Base-by-base conservation (phyloP, 2,888 invertebrate genomes). In the Melitaea athalia region DNA sequence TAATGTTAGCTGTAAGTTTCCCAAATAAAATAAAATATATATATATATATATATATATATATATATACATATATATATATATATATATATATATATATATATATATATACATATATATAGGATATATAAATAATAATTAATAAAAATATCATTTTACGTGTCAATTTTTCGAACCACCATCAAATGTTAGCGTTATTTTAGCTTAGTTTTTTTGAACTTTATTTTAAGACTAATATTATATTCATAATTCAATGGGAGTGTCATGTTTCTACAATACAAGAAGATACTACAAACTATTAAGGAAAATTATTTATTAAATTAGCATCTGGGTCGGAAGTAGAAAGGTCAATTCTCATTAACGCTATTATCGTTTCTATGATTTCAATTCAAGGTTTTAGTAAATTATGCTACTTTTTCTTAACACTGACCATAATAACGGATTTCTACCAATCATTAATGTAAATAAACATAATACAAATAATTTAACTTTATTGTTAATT, bases 291-390 rank as follows among this genome's bases (percentile, higher is more conserved):
- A 52, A 65, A 72, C 49, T 63, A 59, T 64, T 38, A 42, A 75
- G 77, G 77, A 78, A 76, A 76, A 77, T 78, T 50, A 64, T 64
- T 50, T 49, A 50, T 74, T 77, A 79, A 81, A 84, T 85, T 81
- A 81, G 77, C 79, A 88, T 83, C 81, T 88, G 77, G 85, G 85
- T 86, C 89, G 89, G 91, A 89, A 85, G 87, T 84, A 81, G 84
- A 84, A 84, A 90, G 91, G 91, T 86, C 89, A 86, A 79, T 85
- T 84, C 84, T 85, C 86, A 89, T 88, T 87, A 86, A 85, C 85
- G 80, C 79, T 82, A 83, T 85, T 89, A 88, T 86, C 86, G 82
- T 79, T 80, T 74, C 77, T 81, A 84, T 85, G 84, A 87, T 85
- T 87, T 81, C 80, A 75, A 80, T 74, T 79, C 87, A 87, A 88